phyloP scores from a whole-genome alignment of 2,113 vertebrate genomes.

The Tachycineta bicolor region DNA sequence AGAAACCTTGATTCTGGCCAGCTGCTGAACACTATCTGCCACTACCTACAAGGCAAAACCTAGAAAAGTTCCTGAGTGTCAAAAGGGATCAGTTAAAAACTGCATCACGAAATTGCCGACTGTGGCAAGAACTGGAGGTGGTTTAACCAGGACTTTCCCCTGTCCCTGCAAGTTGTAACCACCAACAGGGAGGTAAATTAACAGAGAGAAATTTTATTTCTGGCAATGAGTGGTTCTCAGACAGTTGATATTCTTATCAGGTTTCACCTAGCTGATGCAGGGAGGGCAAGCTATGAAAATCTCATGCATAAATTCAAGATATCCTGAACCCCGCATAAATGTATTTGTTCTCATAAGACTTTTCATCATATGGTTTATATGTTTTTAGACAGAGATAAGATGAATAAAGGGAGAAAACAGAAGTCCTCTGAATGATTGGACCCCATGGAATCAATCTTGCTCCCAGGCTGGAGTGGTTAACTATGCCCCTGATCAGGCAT shows the following conservation, averaged over 20 bases:
- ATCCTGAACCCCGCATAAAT: background rate
- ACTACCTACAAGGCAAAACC: background rate
- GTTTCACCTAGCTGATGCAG: background rate
- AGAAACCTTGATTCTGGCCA: background rate
- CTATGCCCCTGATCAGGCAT: accelerated
- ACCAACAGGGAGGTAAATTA: background rate
- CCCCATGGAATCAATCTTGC: accelerated
- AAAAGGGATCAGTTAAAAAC: background rate
- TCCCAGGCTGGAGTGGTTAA: background rate
- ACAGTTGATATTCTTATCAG: background rate
- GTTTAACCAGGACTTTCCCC: background rate
- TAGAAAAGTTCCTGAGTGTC: background rate
- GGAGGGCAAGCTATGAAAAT: background rate
- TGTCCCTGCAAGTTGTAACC: background rate
- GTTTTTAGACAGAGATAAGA: background rate
- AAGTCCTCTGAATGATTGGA: background rate
- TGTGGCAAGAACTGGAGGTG: background rate
- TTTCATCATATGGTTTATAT: background rate
- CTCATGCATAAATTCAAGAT: background rate
- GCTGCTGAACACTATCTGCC: background rate
- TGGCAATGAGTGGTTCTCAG: background rate
- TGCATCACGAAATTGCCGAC: background rate
- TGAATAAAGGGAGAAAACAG: background rate
- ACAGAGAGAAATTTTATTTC: background rate
- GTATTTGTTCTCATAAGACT: background rate